Conservation (phyloP, 2,797 vertebrate genomes). For the Gallinago solitaria region DNA sequence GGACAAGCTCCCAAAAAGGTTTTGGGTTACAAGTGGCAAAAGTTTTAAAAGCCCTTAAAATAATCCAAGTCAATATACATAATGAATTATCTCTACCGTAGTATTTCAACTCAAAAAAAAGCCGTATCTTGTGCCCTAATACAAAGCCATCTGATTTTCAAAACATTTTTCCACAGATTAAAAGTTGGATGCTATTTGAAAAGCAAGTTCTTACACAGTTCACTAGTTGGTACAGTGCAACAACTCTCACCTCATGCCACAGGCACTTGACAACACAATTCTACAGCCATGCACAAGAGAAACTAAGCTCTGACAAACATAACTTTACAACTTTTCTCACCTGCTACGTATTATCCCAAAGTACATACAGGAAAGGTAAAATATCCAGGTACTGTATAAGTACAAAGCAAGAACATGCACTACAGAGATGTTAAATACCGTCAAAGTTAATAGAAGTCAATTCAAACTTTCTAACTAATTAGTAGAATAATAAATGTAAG, state of each 20-base stretch:
- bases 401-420: conserved; percentile 74
- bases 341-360: conserved; percentile 60
- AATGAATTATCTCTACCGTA: not conserved
- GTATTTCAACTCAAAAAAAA: not conserved
- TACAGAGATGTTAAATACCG: conserved; percentile 63
- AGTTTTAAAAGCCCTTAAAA: not conserved
- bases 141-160: not conserved
- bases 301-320: conserved; percentile 59
- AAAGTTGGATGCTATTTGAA: not conserved
- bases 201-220: not conserved
- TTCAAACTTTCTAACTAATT: conserved; percentile 42
- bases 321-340: conserved; percentile 50
- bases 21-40: not conserved
- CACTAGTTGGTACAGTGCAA: conserved; percentile 17
- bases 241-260: conserved; percentile 67
- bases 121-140: not conserved
- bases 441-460: conserved; percentile 29
- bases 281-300: conserved; percentile 70
- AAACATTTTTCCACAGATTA: not conserved
- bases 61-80: not conserved
- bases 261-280: conserved; percentile 60
- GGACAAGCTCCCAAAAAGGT: not conserved
- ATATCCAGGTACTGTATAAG: conserved; percentile 66
- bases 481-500: conserved; percentile 1
- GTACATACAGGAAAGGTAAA: conserved; percentile 64